These are phyloP conservation scores for Montipora foliosa DNA, from an alignment of 64 coral and sea anemone species.

Conservation along the genomic window DNA sequence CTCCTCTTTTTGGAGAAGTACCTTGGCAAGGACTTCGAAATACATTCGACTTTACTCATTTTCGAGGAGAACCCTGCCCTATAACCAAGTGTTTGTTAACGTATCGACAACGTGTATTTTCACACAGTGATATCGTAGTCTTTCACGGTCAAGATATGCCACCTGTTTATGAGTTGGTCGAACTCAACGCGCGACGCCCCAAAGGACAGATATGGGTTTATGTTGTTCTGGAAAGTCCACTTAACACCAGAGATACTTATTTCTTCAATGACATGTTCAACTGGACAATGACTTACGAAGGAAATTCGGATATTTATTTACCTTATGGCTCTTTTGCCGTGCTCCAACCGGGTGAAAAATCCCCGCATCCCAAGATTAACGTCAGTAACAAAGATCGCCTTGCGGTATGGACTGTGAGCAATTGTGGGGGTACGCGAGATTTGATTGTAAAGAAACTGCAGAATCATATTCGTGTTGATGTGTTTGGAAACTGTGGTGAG, in stretches of 20 bases:
- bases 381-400: slow-evolving; percentile 41
- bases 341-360: slow-evolving; percentile 12
- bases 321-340: slow-evolving; percentile 65
- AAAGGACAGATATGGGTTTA: slow-evolving; percentile 60
- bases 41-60: slow-evolving; percentile 29
- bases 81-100: slow-evolving; percentile 10
- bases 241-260: slow-evolving; percentile 9
- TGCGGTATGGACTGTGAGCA: slow-evolving; percentile 41
- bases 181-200: background rate
- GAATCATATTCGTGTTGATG: slow-evolving; percentile 46
- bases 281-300: slow-evolving; percentile 77
- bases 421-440: slow-evolving; percentile 28
- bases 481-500: slow-evolving; percentile 52
- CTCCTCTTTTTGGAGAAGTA: slow-evolving; percentile 27
- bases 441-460: slow-evolving; percentile 10
- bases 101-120: background rate
- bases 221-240: slow-evolving; percentile 44
- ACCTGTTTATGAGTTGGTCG: background rate
- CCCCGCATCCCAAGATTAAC: background rate
- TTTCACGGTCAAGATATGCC: slow-evolving; percentile 66
- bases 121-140: slow-evolving; percentile 29
- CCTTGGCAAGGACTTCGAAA: slow-evolving; percentile 32
- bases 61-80: slow-evolving; percentile 6
- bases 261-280: slow-evolving; percentile 62
- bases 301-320: slow-evolving; percentile 72